phyloP scores from a whole-genome alignment of 2,113 vertebrate genomes.

The Engraulis encrasicolus region DNA sequence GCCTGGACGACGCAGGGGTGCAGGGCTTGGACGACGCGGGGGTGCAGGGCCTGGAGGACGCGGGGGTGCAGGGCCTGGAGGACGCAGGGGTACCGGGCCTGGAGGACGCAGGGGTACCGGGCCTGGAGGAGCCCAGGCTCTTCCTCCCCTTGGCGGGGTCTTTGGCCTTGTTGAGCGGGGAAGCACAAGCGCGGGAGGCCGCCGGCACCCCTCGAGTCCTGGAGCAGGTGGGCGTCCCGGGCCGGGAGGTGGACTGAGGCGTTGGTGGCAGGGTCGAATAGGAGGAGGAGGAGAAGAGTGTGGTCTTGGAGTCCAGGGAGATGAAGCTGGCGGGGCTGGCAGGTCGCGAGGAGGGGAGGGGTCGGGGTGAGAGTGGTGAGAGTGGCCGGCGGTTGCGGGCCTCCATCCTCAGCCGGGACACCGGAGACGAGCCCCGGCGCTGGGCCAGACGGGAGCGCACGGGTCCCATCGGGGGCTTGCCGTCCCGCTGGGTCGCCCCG shows the following conservation, averaged over 20 bases:
- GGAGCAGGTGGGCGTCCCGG: constrained; percentile 47
- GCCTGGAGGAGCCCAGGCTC: background rate
- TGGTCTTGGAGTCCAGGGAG: constrained; percentile 46
- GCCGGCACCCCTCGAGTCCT: constrained; percentile 2
- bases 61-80: background rate
- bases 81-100: background rate
- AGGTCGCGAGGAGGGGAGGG: constrained; percentile 44
- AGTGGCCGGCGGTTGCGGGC: constrained; percentile 59
- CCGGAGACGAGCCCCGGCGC: constrained; percentile 63
- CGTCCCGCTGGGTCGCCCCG: constrained; percentile 47
- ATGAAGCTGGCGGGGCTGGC: constrained; percentile 37
- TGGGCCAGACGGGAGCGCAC: constrained; percentile 61
- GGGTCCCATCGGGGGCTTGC: constrained; percentile 52
- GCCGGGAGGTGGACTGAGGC: constrained; percentile 25
- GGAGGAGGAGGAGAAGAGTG: no score
- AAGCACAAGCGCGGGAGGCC: background rate
- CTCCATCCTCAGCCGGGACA: constrained; percentile 62
- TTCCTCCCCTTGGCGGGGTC: background rate
- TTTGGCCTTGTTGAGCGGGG: constrained; percentile 7
- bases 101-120: background rate
- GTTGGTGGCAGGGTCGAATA: no score
- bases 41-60: background rate
- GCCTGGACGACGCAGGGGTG: background rate
- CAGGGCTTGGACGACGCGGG: background rate
- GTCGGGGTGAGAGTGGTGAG: constrained; percentile 44